These are phyloP conservation scores for Pipistrellus pipistrellus DNA, from an alignment of 2,797 vertebrate species.

Conservation along the genomic window DNA sequence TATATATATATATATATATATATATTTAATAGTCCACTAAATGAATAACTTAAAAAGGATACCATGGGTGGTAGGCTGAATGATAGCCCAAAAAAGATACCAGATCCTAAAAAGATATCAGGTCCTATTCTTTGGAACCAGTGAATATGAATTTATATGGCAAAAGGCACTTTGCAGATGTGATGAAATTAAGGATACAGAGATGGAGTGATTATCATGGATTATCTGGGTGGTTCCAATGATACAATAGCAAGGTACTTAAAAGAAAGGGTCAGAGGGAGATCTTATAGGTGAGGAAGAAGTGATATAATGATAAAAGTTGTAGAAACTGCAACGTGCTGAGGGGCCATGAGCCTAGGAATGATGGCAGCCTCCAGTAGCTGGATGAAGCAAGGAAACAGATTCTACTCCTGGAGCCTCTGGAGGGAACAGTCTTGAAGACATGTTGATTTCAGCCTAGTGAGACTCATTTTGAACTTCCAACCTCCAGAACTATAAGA, in stretches of 20 bases:
- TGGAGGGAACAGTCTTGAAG: background rate
- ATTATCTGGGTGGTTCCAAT: background rate
- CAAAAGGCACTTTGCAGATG: background rate
- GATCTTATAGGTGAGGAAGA: background rate
- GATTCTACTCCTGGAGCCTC: background rate
- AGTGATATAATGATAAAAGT: background rate
- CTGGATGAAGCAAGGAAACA: background rate
- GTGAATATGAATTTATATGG: background rate
- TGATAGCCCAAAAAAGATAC: background rate
- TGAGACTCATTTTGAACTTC: background rate
- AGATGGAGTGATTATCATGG: background rate
- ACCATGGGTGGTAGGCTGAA: background rate
- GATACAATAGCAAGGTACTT: background rate
- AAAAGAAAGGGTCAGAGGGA: background rate
- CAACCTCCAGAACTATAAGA: background rate
- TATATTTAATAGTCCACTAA: background rate
- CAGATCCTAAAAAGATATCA: background rate
- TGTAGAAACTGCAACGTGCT: background rate
- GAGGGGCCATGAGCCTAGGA: background rate
- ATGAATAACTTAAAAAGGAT: background rate
- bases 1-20: too few relatives aligned
- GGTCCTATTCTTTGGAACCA: background rate
- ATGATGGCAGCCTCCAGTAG: background rate
- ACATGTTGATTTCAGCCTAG: background rate
- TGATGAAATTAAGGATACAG: background rate